These are phyloP conservation scores for Listrodromus nycthemerus DNA, from an alignment of 2,888 invertebrate genomes.

Conservation along the genomic window DNA sequence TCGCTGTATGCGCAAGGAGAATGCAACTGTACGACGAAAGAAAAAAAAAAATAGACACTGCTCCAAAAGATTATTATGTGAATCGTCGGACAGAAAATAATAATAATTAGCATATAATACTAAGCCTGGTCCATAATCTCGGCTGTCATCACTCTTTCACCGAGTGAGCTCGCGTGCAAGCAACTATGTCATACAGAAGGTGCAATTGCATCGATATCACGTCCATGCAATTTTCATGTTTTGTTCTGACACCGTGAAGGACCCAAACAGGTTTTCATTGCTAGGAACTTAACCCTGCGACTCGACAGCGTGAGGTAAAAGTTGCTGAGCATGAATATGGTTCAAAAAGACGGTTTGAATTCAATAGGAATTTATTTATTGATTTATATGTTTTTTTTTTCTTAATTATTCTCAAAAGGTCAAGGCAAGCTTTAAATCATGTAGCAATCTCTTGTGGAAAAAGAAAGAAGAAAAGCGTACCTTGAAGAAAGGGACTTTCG, in stretches of 20 bases:
- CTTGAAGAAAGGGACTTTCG: slow-evolving; percentile 93
- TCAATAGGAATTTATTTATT: too few species aligned
- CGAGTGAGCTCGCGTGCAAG: slow-evolving; percentile 11
- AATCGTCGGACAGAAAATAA: slow-evolving; percentile 9
- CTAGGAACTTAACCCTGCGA: slow-evolving; percentile 11
- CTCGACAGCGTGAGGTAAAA: neutral
- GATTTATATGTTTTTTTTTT: too few species aligned
- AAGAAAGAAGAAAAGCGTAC: slow-evolving; percentile 84
- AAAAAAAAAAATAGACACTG: neutral
- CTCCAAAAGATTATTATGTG: neutral
- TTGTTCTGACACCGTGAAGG: slow-evolving; percentile 5
- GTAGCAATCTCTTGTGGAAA: neutral
- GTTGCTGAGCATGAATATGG: neutral
- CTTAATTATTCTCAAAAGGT: too few species aligned
- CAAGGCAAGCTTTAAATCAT: too few species aligned
- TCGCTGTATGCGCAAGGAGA: too few species aligned
- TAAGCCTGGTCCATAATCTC: slow-evolving; percentile 16
- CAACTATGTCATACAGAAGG: neutral
- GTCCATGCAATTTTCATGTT: slow-evolving; percentile 40
- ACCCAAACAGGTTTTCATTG: slow-evolving; percentile 7
- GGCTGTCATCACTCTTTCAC: slow-evolving; percentile 31
- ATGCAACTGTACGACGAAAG: too few species aligned
- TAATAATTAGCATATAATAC: slow-evolving; percentile 22
- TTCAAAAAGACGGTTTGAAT: neutral
- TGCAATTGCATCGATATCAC: slow-evolving; percentile 12